Conservation (phyloP, 1,140 invertebrate species). For the Metopolophium dirhodum region DNA sequence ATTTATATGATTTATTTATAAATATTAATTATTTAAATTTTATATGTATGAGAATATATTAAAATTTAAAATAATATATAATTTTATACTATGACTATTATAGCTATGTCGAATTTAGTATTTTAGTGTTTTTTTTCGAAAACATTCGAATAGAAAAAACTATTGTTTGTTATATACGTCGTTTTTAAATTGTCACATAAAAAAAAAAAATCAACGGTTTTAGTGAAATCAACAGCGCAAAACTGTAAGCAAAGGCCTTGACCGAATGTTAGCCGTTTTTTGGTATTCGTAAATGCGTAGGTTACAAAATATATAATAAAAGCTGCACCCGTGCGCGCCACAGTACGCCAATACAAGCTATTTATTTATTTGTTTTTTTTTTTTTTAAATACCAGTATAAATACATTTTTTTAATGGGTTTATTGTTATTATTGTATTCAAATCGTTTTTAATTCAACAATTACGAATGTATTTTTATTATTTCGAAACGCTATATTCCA, state of each 20-base stretch:
- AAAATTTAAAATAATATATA: background rate
- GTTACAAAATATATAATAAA: background rate
- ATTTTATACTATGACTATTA: background rate
- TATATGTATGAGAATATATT: background rate
- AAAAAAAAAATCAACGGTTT: background rate
- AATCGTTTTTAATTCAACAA: conserved; percentile 3
- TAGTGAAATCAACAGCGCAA: background rate
- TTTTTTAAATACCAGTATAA: background rate
- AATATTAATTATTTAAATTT: background rate
- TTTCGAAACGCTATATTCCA: background rate
- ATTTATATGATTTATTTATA: no score
- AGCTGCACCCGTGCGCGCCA: background rate
- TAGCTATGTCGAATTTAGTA: background rate
- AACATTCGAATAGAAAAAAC: background rate
- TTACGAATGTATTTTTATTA: background rate
- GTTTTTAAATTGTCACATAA: background rate
- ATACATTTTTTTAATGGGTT: background rate
- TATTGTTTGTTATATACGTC: background rate
- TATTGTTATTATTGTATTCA: conserved; percentile 6
- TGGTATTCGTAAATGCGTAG: background rate
- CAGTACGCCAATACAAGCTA: background rate
- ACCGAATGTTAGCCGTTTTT: background rate
- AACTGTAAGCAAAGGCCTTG: background rate
- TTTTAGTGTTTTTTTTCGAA: background rate
- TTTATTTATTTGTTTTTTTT: background rate